These are phyloP conservation scores for Urocitellus parryii DNA, from an alignment of 2,113 vertebrate genomes.

Conservation along the genomic window DNA sequence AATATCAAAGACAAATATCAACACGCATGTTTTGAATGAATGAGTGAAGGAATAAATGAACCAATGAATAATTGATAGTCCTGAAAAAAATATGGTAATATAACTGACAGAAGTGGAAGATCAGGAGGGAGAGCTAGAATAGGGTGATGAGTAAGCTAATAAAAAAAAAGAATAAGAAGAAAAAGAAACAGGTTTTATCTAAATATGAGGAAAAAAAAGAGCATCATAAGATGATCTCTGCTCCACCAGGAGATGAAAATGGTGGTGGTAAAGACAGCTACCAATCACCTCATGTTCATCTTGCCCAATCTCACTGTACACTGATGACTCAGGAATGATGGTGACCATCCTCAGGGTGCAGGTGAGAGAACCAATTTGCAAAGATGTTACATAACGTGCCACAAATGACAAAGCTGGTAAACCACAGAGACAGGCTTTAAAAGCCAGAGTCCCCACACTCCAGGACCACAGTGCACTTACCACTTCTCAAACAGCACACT, in stretches of 20 bases:
- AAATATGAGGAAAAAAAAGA: background rate
- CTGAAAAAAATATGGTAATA: background rate
- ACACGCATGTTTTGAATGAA: background rate
- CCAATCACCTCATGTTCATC: too few relatives aligned
- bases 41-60: background rate
- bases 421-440: background rate
- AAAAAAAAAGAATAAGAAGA: background rate
- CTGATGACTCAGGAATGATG: background rate
- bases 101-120: background rate
- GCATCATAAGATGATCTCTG: background rate
- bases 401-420: background rate
- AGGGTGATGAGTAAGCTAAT: background rate
- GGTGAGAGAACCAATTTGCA: background rate
- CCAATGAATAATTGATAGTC: background rate
- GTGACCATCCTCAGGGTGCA: background rate
- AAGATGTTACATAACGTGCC: rapidly evolving
- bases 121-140: background rate
- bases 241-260: too few relatives aligned
- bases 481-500: background rate
- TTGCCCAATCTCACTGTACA: background rate
- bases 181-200: background rate
- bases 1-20: background rate
- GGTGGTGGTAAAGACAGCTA: background rate
- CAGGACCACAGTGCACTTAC: background rate
- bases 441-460: background rate